These are phyloP conservation scores for Drosophila rufa DNA, from an alignment of 1,140 invertebrate species.

Conservation along the genomic window DNA sequence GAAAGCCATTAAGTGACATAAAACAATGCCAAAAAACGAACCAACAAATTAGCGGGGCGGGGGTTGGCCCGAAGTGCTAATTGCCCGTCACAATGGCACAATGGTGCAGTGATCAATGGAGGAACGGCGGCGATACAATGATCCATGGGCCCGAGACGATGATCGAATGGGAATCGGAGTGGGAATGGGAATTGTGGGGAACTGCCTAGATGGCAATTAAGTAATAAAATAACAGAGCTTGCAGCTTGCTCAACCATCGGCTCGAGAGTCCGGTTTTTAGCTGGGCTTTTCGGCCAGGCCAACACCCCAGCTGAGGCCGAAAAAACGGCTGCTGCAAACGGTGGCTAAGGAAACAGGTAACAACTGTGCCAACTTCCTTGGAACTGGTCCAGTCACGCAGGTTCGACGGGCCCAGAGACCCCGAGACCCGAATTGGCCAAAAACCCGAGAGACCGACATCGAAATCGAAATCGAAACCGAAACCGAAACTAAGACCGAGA, in stretches of 20 bases:
- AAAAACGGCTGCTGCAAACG: not conserved
- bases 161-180: slow-evolving; percentile 34
- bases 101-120: slow-evolving; percentile 37
- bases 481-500: not conserved
- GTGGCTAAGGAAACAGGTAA: slow-evolving; percentile 61
- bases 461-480: slow-evolving; percentile 1
- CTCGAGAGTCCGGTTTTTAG: slow-evolving; percentile 44
- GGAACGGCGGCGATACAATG: slow-evolving; percentile 15
- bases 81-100: slow-evolving; percentile 44
- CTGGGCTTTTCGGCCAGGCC: slow-evolving; percentile 35
- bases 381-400: slow-evolving; percentile 70
- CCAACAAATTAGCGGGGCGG: slow-evolving; percentile 50
- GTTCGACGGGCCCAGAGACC: slow-evolving; percentile 68
- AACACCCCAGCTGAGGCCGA: slow-evolving; percentile 58
- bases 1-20: slow-evolving; percentile 44
- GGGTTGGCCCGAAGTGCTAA: slow-evolving; percentile 54
- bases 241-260: slow-evolving; percentile 58
- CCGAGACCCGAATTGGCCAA: slow-evolving; percentile 67
- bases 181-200: slow-evolving; percentile 32
- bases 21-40: slow-evolving; percentile 28
- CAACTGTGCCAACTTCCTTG: slow-evolving; percentile 77
- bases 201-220: slow-evolving; percentile 60
- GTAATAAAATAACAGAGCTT: slow-evolving; percentile 57
- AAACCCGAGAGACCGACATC: slow-evolving; percentile 1
- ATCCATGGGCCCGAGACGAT: slow-evolving; percentile 20